A percentile compares a stretch with the other conserved stretches of the same genome.
phyloP scores from a whole-genome alignment of 2,797 vertebrate genomes.

The Todus mexicanus region DNA sequence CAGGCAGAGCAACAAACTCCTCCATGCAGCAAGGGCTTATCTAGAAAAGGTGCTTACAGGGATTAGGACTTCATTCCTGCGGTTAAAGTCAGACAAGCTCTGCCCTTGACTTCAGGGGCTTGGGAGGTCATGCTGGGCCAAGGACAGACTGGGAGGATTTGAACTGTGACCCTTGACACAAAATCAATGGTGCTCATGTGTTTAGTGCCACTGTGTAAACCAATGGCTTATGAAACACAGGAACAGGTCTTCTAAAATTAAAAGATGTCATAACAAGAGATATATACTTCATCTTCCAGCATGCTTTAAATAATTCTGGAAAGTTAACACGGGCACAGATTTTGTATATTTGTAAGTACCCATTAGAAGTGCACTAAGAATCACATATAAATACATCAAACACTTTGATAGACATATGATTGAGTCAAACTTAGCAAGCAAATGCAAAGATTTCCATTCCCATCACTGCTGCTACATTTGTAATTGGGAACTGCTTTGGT shows the following conservation, averaged over 20 bases:
- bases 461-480: background rate
- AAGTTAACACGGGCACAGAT: background rate
- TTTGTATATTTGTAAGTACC: background rate
- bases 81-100: background rate
- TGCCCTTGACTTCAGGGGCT: background rate
- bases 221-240: background rate
- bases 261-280: background rate
- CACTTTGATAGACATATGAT: background rate
- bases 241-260: background rate
- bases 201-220: background rate
- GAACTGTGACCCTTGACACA: background rate
- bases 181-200: background rate
- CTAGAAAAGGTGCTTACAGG: slow-evolving; percentile 18
- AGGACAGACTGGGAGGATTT: background rate
- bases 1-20: background rate
- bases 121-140: rapidly evolving
- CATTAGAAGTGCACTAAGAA: background rate
- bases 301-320: background rate
- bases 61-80: slow-evolving; percentile 8
- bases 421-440: background rate
- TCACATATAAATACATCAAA: background rate
- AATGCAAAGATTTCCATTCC: background rate
- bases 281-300: rapidly evolving
- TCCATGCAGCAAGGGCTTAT: background rate
- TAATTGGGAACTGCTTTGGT: background rate